Base-by-base conservation (phyloP, 2,888 invertebrate species). In the Xanthorhoe designata region DNA sequence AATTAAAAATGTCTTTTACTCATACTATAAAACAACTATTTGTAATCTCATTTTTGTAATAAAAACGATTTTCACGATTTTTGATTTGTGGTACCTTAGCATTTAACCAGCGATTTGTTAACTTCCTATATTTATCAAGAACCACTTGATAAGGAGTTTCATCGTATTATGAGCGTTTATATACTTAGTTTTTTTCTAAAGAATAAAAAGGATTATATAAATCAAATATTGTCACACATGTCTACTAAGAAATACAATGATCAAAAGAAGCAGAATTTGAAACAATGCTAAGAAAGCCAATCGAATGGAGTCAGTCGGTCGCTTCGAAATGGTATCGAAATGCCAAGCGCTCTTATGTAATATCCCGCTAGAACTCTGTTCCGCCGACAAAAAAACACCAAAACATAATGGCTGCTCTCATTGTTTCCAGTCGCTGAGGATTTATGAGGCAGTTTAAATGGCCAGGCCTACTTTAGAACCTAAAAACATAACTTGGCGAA, bases 391-490 rank as follows among this genome's bases (percentile, higher is more conserved):
- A 85, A 24, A 83, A 85, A 81, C 75, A 72, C 72, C 73, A 79
- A 81, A 82, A 83, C 80, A 79, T 75, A 83, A 84, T 79, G 83
- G 79, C 80, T 78, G 83, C 71, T 82, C 86, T 86, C 87, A 90
- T 91, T 90, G 88, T 91, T 91, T 87, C 85, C 84, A 82, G 79
- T 84, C 85, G 80, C 80, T 72, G 63, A 80, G 85, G 87, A 93
- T 92, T 92, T 92, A 92, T 92, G 92, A 83, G 91, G 88, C 88
- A 82, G 85, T 81, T 85, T 79, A 83, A 90, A 88, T 84, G 82
- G 82, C 78, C 84, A 80, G 79, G 79, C 83, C 85, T 86, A 86
- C 84, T 87, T 82, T 83, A 79, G 78, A 79, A 76, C 79, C 82
- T 82, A 85, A 84, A 84, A 86, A 86, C 84, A 87, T 83, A 87